These are phyloP conservation scores for Montipora foliosa DNA, from an alignment of 64 coral and sea anemone genomes.

Conservation along the genomic window DNA sequence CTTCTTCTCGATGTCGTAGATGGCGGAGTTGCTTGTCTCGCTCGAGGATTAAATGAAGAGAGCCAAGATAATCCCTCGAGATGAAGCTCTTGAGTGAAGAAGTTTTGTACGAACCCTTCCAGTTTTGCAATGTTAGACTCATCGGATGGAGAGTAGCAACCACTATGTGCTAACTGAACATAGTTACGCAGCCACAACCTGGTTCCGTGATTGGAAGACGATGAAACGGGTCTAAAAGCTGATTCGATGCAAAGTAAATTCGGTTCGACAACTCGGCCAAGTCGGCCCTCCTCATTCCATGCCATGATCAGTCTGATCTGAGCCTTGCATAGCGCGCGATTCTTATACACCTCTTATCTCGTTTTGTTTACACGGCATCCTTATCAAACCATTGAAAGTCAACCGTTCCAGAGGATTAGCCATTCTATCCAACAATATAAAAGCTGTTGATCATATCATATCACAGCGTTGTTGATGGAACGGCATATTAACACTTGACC, in stretches of 20 bases:
- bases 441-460: too few relatives aligned
- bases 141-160: neutral
- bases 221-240: neutral
- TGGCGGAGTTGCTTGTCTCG: neutral
- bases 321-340: too few relatives aligned
- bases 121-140: neutral
- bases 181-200: neutral
- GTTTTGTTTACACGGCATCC: too few relatives aligned
- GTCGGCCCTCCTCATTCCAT: too few relatives aligned
- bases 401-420: too few relatives aligned
- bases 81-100: slow-evolving; percentile 20
- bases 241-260: neutral
- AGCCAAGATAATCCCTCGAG: neutral
- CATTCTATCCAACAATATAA: too few relatives aligned
- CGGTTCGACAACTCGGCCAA: neutral
- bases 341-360: too few relatives aligned
- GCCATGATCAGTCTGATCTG: too few relatives aligned
- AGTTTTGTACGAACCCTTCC: slow-evolving; percentile 25
- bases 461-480: too few relatives aligned
- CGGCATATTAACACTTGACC: too few relatives aligned
- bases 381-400: too few relatives aligned
- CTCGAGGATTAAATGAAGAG: neutral
- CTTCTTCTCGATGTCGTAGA: neutral
- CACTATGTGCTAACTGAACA: neutral
- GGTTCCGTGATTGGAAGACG: neutral